Conservation (phyloP, 2,888 invertebrate genomes). For the Scaptomyza caliginosa region DNA sequence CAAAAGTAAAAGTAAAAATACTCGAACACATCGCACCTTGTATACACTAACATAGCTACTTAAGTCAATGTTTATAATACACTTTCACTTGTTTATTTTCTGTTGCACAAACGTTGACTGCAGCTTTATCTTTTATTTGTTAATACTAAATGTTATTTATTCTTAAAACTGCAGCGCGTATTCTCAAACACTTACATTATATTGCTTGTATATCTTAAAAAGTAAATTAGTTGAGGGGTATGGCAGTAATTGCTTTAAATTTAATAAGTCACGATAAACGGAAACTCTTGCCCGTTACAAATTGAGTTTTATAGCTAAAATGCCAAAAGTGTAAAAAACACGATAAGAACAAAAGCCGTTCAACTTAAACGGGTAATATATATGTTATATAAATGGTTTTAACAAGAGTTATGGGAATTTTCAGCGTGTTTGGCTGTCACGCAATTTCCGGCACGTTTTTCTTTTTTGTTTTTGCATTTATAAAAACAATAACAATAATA, state of each 20-base stretch:
- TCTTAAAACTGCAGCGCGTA: not conserved
- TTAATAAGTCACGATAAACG: not conserved
- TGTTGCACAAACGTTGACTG: no score
- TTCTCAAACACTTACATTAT: no score
- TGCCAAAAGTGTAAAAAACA: not conserved
- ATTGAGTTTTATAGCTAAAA: not conserved
- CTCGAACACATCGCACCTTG: not conserved
- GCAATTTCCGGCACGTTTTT: conserved; percentile 74
- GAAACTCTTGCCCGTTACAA: not conserved
- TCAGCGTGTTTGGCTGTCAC: conserved; percentile 48
- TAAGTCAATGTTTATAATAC: no score
- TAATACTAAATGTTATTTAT: no score
- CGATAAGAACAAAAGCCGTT: conserved; percentile 47
- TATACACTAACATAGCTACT: conserved; percentile 18
- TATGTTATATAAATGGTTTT: conserved; percentile 58
- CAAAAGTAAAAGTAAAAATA: not conserved
- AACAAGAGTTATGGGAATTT: conserved; percentile 52
- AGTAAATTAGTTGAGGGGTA: no score
- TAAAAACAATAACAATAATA: conserved; percentile 7
- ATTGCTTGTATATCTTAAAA: no score
- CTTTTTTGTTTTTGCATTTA: conserved; percentile 54
- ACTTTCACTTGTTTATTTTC: no score
- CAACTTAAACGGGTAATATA: conserved; percentile 47
- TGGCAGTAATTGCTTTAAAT: no score
- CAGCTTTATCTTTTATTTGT: no score